Conservation (phyloP, 2,113 vertebrate genomes). For the Cepphus grylle region DNA sequence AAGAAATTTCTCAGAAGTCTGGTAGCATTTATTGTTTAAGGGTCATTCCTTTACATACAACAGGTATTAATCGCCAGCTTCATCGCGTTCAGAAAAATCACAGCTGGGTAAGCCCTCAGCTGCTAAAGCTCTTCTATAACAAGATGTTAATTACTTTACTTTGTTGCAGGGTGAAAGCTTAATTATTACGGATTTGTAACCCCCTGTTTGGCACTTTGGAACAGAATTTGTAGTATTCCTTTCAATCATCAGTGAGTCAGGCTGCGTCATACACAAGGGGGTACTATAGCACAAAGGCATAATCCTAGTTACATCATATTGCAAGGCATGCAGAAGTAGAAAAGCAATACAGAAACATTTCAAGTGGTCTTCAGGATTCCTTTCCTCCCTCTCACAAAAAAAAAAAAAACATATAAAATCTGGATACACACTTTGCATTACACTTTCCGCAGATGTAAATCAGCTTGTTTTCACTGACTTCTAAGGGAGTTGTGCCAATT, state of each 20-base stretch:
- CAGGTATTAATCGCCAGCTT: neutral
- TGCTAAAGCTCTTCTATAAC: neutral
- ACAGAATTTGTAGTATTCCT: slow-evolving; percentile 2
- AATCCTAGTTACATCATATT: neutral
- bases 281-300: neutral
- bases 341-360: neutral
- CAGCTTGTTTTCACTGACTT: neutral
- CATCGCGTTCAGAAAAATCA: neutral
- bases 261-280: neutral
- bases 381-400: neutral
- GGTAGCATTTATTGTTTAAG: neutral
- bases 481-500: neutral
- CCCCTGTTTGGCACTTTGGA: neutral
- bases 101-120: neutral
- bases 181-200: slow-evolving; percentile 23
- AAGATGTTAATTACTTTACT: slow-evolving; percentile 29
- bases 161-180: slow-evolving; percentile 18
- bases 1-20: neutral
- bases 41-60: neutral
- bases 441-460: neutral
- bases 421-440: neutral
- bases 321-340: neutral
- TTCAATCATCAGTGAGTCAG: neutral
- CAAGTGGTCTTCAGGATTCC: neutral
- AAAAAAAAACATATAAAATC: neutral